These are phyloP conservation scores for Rapana venosa DNA, from an alignment of 2,888 invertebrate species.

Conservation along the genomic window DNA sequence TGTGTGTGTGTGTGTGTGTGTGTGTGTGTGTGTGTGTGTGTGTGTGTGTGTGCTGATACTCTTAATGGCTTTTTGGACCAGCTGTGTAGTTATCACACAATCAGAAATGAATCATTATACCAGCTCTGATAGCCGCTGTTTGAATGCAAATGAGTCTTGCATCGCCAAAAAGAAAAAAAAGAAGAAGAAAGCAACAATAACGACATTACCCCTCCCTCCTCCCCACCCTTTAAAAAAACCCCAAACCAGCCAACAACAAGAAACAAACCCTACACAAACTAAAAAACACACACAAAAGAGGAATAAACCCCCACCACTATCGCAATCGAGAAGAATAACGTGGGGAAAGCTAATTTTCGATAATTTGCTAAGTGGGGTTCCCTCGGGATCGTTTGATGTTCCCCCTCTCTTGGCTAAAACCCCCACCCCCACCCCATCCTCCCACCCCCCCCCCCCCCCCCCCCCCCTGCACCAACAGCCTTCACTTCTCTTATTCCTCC, in stretches of 20 bases:
- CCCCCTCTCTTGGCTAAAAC: not conserved
- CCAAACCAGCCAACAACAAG: too few relatives aligned
- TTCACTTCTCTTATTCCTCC: not conserved
- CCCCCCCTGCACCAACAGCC: not conserved
- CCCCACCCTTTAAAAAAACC: too few relatives aligned
- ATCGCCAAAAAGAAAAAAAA: not conserved
- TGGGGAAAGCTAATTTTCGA: conserved; percentile 29
- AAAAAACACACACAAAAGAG: too few relatives aligned
- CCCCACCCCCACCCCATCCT: not conserved
- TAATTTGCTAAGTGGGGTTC: conserved; percentile 42
- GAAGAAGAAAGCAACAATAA: not conserved
- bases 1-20: not conserved
- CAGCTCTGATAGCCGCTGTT: not conserved
- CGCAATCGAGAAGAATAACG: conserved; percentile 11
- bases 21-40: not conserved
- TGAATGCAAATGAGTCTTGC: not conserved
- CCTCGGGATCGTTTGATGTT: conserved; percentile 34
- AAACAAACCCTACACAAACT: too few relatives aligned
- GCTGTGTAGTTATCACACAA: too few relatives aligned
- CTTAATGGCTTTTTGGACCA: too few relatives aligned
- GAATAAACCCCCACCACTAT: too few relatives aligned
- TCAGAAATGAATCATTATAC: not conserved
- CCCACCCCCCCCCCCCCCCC: not conserved
- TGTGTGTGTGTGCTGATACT: not conserved
- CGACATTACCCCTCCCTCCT: too few relatives aligned